Evolutionary conservation across 2,113 vertebrate species (phyloP).

Genomic region (Polypterus bichir): DNA sequence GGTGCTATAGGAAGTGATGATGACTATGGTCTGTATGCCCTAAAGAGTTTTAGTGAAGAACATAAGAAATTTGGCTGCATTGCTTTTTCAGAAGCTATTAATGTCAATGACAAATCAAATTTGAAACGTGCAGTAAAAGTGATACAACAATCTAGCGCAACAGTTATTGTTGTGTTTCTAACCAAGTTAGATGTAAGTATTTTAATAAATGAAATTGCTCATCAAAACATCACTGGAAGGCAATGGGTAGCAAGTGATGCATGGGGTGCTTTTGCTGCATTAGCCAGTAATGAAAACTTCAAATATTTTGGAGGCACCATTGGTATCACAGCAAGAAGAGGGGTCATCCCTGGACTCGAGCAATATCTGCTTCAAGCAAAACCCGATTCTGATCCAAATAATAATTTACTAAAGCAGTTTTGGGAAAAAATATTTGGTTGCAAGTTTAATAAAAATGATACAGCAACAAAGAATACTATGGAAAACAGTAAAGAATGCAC

Average conservation of each 20-base stretch:
- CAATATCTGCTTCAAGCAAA: conserved; percentile 9
- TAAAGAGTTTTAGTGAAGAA: conserved; percentile 15
- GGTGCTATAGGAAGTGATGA: conserved; percentile 18
- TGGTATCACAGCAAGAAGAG: conserved; percentile 13
- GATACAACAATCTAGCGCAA: conserved; percentile 13
- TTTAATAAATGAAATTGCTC: conserved; percentile 6
- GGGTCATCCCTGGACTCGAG: conserved; percentile 13
- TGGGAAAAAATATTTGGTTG: conserved; percentile 15
- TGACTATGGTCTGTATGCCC: conserved; percentile 18
- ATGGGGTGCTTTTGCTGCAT: conserved; percentile 8
- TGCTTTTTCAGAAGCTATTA: conserved; percentile 9
- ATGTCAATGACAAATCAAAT: conserved; percentile 5
- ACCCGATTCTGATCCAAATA: background rate
- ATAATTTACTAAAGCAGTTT: conserved; percentile 6
- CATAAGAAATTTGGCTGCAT: conserved; percentile 9
- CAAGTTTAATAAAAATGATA: background rate
- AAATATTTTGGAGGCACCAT: conserved; percentile 11
- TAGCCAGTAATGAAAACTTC: background rate
- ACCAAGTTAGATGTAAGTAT: conserved; percentile 5
- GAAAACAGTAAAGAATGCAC: too few relatives aligned
- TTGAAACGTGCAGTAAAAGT: conserved; percentile 5
- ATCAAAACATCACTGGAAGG: conserved; percentile 1
- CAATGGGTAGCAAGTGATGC: conserved; percentile 15
- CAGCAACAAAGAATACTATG: too few relatives aligned
- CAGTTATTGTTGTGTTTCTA: conserved; percentile 14